Evolutionary conservation across 23 tunicate species (phyloP).

Genomic region (Clavelina lepadiformis): DNA sequence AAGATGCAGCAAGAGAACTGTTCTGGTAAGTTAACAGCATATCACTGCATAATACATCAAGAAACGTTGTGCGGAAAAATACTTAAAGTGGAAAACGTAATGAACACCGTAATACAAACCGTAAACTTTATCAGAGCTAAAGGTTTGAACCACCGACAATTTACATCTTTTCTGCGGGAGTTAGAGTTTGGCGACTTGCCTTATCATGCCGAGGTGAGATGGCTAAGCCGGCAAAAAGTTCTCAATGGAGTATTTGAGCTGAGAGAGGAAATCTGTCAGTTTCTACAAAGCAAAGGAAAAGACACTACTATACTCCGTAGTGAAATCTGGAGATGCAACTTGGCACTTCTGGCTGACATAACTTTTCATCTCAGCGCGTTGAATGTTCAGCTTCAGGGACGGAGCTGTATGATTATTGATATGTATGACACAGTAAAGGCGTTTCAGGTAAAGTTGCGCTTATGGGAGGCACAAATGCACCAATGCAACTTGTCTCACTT

Average conservation of each 20-base stretch:
- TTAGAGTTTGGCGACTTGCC: conserved; percentile 23
- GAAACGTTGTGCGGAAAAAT: too few species aligned
- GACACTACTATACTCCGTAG: conserved; percentile 12
- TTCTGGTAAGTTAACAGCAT: too few species aligned
- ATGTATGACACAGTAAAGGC: conserved; percentile 20
- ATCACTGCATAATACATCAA: too few species aligned
- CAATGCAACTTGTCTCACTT: conserved; percentile 7
- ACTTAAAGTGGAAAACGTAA: too few species aligned
- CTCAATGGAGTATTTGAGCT: conserved; percentile 28
- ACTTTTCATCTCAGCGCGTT: conserved; percentile 8
- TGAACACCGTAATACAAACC: too few species aligned
- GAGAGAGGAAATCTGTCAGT: conserved; percentile 17
- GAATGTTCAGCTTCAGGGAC: conserved; percentile 26
- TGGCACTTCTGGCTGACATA: conserved; percentile 21
- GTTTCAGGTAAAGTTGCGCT: conserved; percentile 4
- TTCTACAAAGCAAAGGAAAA: conserved; percentile 13
- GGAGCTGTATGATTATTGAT: conserved; percentile 12
- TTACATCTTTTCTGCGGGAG: conserved; percentile 30
- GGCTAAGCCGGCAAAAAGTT: conserved; percentile 42
- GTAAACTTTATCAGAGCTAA: too few species aligned
- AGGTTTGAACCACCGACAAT: conserved; percentile 36
- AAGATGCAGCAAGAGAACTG: too few species aligned
- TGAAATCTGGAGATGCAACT: conserved; percentile 10
- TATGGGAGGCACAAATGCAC: conserved; percentile 14
- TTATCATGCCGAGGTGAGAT: conserved; percentile 25